A percentile compares a stretch with the other conserved stretches of the same genome.
Conservation (phyloP, 2,113 vertebrate species). For the Geothlypis trichas region DNA sequence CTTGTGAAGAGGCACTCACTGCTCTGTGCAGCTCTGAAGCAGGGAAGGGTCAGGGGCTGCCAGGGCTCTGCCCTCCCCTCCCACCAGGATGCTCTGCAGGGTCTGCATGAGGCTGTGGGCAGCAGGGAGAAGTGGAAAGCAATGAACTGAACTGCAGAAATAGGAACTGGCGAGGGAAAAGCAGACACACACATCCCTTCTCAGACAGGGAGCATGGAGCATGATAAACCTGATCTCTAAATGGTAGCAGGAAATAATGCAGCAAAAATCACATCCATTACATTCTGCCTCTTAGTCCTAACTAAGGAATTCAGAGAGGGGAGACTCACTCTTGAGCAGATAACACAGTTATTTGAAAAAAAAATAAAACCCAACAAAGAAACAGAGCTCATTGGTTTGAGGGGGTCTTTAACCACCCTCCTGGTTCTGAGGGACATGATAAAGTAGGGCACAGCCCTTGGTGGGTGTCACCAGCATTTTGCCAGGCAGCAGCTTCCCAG, state of each 20-base stretch:
- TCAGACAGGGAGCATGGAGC: neutral
- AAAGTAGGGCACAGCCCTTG: neutral
- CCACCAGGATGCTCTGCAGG: neutral
- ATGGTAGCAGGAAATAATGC: neutral
- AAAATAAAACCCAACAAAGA: neutral
- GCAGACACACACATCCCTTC: neutral
- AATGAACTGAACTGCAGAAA: constrained; percentile 27
- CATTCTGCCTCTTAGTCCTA: neutral
- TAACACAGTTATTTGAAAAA: neutral
- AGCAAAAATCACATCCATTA: neutral
- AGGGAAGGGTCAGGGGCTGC: neutral
- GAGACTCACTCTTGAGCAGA: neutral
- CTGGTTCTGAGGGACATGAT: neutral
- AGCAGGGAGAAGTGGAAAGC: neutral
- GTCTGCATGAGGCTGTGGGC: neutral
- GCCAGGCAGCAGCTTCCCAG: neutral
- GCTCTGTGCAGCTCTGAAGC: neutral
- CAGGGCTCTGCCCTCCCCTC: neutral
- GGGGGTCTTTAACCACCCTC: neutral
- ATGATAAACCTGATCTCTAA: neutral
- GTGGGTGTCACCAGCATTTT: neutral
- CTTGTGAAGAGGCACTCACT: neutral
- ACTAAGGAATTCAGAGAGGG: neutral
- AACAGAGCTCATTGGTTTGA: neutral
- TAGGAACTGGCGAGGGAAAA: neutral